Evolutionary conservation across 2,888 invertebrate species (phyloP).

Genomic region (Phyllotreta striolata): DNA sequence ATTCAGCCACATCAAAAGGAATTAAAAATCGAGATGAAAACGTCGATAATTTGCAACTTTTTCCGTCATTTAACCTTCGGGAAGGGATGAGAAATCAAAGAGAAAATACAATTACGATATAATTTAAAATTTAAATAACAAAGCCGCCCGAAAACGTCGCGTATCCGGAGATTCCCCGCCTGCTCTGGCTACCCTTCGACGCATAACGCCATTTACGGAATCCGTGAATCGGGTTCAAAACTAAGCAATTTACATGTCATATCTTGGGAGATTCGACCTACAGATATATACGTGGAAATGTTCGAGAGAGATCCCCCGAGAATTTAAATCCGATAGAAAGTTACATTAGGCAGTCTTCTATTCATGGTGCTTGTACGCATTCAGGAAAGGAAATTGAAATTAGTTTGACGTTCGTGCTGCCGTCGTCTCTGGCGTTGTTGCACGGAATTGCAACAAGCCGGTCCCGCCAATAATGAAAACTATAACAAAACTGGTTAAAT

Average conservation of each 20-base stretch:
- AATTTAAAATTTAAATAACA: slow-evolving; percentile 54
- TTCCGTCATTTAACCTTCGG: slow-evolving; percentile 10
- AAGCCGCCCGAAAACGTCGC: slow-evolving; percentile 51
- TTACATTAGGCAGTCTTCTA: slow-evolving; percentile 30
- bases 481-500: slow-evolving; percentile 10
- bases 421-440: not conserved
- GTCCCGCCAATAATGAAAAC: slow-evolving; percentile 11
- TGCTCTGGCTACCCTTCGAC: slow-evolving; percentile 17
- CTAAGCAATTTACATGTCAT: slow-evolving; percentile 56
- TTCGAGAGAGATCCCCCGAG: slow-evolving; percentile 41
- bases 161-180: slow-evolving; percentile 40
- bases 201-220: slow-evolving; percentile 51
- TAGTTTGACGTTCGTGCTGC: slow-evolving; percentile 12
- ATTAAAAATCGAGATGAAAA: no score
- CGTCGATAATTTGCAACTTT: not conserved
- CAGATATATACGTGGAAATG: slow-evolving; percentile 45
- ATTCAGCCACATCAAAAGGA: no score
- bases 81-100: slow-evolving; percentile 23
- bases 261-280: slow-evolving; percentile 46
- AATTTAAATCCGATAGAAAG: slow-evolving; percentile 37
- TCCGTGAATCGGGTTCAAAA: slow-evolving; percentile 54
- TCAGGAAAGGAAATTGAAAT: slow-evolving; percentile 30
- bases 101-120: slow-evolving; percentile 42
- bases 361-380: slow-evolving; percentile 29
- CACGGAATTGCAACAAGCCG: slow-evolving; percentile 16